Evolutionary conservation across 2,113 vertebrate species (phyloP), one percentile per base, ranked within the genome.

Genomic region (Erythrolamprus reginae): DNA sequence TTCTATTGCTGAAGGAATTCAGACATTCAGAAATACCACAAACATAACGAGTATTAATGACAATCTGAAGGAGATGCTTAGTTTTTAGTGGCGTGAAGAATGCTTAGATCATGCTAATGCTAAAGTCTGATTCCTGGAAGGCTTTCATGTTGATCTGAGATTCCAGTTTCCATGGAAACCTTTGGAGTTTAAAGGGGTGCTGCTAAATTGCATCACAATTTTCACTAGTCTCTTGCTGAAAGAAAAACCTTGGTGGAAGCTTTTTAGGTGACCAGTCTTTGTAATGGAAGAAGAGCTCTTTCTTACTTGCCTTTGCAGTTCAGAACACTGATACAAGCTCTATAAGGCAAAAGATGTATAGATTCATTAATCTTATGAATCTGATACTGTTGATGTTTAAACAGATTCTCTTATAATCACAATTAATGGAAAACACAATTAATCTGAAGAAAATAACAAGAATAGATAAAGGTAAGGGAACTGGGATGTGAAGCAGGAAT

Each of bases 121-220:
- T 92, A 86, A 90, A 95, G 86, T 93, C 94, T 93, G 95, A 96
- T 95, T 95, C 93, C 95, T 56, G 38, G 93, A 93, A 89, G 84
- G 91, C 93, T 97, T 96, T 96, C 95, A 94, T 93, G 94, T 95
- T 92, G 91, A 94, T 95, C 92, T 13, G 91, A 96, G 94, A 96
- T 95, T 94, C 94, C 92, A 90, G 95, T 96, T 96, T 95, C 95
- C 90, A 97, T 97, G 94, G 93, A 89, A 96, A 95, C 96, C 21
- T 86, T 88, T 92, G 93, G 93, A 6, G 90, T 96, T 96, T 93
- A 94, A 94, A 93, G 92, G 93, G 93, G 94, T 96, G 95, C 95
- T 94, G 94, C 95, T 96, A 96, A 96, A 95, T 94, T 94, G 93
- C 93, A 94, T 92, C 93, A 94, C 95, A 96, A 94, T 96, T 95